These are phyloP conservation scores for Acromyrmex charruanus DNA, from an alignment of 1,140 invertebrate species.

Conservation along the genomic window DNA sequence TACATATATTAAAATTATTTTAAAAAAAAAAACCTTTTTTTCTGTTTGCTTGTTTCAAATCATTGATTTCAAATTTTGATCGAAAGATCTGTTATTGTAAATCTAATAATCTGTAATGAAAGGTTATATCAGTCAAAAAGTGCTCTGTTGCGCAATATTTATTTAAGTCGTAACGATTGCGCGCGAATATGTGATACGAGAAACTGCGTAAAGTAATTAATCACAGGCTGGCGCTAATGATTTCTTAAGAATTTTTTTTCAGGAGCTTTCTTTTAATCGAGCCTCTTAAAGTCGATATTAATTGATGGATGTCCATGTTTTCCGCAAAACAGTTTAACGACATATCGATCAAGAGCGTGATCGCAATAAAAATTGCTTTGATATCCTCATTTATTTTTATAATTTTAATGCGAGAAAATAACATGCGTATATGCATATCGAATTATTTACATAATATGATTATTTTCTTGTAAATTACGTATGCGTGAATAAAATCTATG, in stretches of 20 bases:
- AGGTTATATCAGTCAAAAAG: too few species aligned
- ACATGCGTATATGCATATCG: background rate
- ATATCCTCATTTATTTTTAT: background rate
- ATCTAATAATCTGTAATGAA: background rate
- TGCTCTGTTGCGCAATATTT: too few species aligned
- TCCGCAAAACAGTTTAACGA: background rate
- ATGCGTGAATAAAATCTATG: constrained; percentile 1
- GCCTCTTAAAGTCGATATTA: constrained; percentile 24
- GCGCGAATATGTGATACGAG: constrained; percentile 6
- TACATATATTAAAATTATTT: background rate
- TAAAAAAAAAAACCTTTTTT: too few species aligned
- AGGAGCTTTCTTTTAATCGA: constrained; percentile 17
- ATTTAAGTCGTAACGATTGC: too few species aligned
- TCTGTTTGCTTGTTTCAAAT: background rate
- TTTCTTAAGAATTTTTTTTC: constrained; percentile 46
- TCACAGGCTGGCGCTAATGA: constrained; percentile 15
- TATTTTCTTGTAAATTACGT: background rate
- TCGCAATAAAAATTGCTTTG: background rate
- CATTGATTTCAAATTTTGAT: background rate
- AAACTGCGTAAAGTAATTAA: constrained; percentile 58
- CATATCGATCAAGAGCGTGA: background rate
- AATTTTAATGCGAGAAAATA: constrained; percentile 2
- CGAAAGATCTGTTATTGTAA: background rate
- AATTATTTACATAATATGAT: constrained; percentile 8
- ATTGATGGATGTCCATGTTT: background rate